A percentile compares a stretch with the other conserved stretches of the same genome.
Evolutionary conservation across 2,888 invertebrate genomes (phyloP).

Genomic region (Dynastes tityus): DNA sequence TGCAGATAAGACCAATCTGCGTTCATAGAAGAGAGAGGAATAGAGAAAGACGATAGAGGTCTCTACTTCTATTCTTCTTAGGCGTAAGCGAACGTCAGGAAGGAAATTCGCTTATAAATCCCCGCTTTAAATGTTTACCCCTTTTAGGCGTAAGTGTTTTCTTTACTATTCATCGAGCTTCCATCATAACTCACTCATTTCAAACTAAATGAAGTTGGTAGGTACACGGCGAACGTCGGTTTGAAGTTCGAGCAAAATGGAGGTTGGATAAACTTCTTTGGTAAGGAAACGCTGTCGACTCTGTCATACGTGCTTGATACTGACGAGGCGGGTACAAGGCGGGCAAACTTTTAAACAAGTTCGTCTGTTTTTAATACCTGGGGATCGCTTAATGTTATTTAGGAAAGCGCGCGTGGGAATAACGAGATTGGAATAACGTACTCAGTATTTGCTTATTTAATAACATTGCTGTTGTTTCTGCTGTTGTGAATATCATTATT

Average conservation of each 20-base stretch:
- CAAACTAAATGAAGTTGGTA: neutral
- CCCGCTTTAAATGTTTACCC: slow-evolving; percentile 58
- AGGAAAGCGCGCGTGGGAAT: neutral
- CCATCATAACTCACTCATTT: slow-evolving; percentile 30
- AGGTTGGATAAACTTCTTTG: slow-evolving; percentile 32
- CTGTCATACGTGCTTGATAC: slow-evolving; percentile 26
- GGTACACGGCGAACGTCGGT: slow-evolving; percentile 18
- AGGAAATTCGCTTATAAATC: slow-evolving; percentile 61
- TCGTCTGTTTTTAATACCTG: slow-evolving; percentile 25
- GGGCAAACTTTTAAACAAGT: slow-evolving; percentile 28
- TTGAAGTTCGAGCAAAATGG: slow-evolving; percentile 14
- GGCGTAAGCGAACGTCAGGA: slow-evolving; percentile 51
- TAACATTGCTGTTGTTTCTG: neutral
- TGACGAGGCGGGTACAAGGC: slow-evolving; percentile 3
- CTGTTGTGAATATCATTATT: neutral
- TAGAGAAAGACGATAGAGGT: slow-evolving; percentile 1
- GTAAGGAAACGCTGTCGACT: slow-evolving; percentile 16
- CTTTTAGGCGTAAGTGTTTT: slow-evolving; percentile 31
- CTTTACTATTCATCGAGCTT: slow-evolving; percentile 32
- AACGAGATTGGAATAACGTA: neutral
- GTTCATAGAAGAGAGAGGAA: slow-evolving; percentile 45
- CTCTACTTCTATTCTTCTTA: slow-evolving; percentile 45
- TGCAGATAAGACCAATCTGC: slow-evolving; percentile 62
- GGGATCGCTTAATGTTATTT: slow-evolving; percentile 21
- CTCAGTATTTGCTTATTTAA: neutral